phyloP scores from a whole-genome alignment of 2,888 invertebrate genomes.

The Spodoptera littoralis region DNA sequence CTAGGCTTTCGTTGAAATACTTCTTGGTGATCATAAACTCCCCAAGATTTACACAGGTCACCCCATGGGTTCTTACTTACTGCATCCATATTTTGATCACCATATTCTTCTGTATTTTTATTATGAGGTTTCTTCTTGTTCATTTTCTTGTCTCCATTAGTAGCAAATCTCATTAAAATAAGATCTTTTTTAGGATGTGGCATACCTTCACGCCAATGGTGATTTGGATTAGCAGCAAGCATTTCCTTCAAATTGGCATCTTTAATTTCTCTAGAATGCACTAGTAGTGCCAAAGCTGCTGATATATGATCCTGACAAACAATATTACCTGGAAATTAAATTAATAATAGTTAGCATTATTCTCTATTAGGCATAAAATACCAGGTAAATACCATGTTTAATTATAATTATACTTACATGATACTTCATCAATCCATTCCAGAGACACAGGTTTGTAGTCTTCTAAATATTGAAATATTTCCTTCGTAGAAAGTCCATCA shows the following conservation, averaged over 20 bases:
- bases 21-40: conserved; percentile 90
- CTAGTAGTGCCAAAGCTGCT: conserved; percentile 89
- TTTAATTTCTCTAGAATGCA: conserved; percentile 86
- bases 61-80: conserved; percentile 92
- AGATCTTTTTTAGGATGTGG: conserved; percentile 90
- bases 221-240: conserved; percentile 88
- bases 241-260: conserved; percentile 77
- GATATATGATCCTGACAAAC: conserved; percentile 90
- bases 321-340: conserved; percentile 88
- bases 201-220: conserved; percentile 93
- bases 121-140: conserved; percentile 82
- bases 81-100: conserved; percentile 70
- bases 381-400: background rate
- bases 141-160: conserved; percentile 92
- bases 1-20: conserved; percentile 78
- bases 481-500: conserved; percentile 92
- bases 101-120: conserved; percentile 62
- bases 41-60: conserved; percentile 91
- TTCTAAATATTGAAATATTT: conserved; percentile 93
- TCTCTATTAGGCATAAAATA: background rate
- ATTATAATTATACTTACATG: conserved; percentile 88
- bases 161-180: conserved; percentile 93
- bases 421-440: conserved; percentile 94
- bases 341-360: background rate
- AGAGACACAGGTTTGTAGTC: conserved; percentile 93